A percentile compares a stretch with the other conserved stretches of the same genome.
Evolutionary conservation across 2,113 vertebrate species (phyloP).

Genomic region (Pitta sordida): DNA sequence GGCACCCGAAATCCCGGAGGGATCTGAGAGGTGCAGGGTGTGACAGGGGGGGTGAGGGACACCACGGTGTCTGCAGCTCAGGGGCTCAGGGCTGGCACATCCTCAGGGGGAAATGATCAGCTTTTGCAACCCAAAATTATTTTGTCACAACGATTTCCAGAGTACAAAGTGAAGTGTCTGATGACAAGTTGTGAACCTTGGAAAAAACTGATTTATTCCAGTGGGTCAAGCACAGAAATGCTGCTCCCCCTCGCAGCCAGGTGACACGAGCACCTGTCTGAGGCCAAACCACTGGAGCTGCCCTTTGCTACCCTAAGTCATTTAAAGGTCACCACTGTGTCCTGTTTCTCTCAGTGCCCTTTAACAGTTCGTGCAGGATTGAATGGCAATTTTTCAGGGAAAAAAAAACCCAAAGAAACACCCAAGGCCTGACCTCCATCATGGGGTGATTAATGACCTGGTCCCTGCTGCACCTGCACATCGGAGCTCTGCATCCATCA

Average conservation of each 20-base stretch:
- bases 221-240: neutral
- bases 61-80: neutral
- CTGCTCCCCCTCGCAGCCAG: neutral
- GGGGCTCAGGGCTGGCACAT: neutral
- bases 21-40: neutral
- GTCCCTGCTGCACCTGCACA: neutral
- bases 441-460: constrained; percentile 17
- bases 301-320: neutral
- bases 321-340: neutral
- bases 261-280: neutral
- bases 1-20: neutral
- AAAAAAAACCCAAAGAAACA: neutral
- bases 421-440: neutral
- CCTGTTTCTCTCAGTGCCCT: neutral
- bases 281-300: neutral
- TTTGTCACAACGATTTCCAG: neutral
- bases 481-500: constrained; percentile 1
- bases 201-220: neutral
- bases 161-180: neutral
- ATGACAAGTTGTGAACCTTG: neutral
- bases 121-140: neutral
- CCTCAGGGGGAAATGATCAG: neutral
- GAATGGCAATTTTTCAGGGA: neutral
- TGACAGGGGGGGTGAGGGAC: neutral
- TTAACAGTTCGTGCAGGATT: neutral